Evolutionary conservation across 2,113 vertebrate genomes (phyloP), one percentile per base, ranked within the genome.

Genomic region (Pangasianodon gigas): DNA sequence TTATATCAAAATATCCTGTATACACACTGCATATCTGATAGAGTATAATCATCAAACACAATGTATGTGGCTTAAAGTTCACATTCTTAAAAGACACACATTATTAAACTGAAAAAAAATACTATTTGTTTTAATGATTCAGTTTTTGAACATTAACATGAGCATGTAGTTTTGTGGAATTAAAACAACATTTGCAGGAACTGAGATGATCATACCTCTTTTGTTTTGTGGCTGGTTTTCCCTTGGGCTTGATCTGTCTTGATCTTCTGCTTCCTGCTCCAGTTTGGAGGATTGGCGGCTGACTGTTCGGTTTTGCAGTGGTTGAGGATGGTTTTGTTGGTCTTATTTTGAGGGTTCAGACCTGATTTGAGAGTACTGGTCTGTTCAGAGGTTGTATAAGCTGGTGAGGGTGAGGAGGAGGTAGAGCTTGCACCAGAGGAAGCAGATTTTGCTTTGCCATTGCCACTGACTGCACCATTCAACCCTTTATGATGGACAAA

Each of bases 401-500:
- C 92, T 93, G 94, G 95, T 89, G 96, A 95, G 85, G 95, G 94
- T n/a, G 96, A 92, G 88, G 96, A 93, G 14, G 86, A 91, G 60
- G 96, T 92, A 1, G 96, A 94, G 91, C 94, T 97, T 91, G 96
- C 93, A 91, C 94, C 94, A 88, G 96, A 94, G 4, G 94, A 94
- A 77, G 96, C 93, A 71, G 96, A 94, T 62, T 93, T 91, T 29
- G 67, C 48, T 67, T 87, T 93, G 86, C 95, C 96, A 91, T 89
- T 97, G 79, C 97, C 97, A 92, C 98, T 98, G 92, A 97, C 77
- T 32, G 96, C 95, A 89, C 97, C 97, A 92, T 97, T 98, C 58
- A 97, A 87, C 85, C 97, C 98, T 99, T 90, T 24, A 82, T 71
- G 41, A 92, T 90, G 90, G 90, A 92, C 21, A 86, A 90, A 52